phyloP scores from a whole-genome alignment of 2,113 vertebrate genomes.

The Nycticebus coucang region DNA sequence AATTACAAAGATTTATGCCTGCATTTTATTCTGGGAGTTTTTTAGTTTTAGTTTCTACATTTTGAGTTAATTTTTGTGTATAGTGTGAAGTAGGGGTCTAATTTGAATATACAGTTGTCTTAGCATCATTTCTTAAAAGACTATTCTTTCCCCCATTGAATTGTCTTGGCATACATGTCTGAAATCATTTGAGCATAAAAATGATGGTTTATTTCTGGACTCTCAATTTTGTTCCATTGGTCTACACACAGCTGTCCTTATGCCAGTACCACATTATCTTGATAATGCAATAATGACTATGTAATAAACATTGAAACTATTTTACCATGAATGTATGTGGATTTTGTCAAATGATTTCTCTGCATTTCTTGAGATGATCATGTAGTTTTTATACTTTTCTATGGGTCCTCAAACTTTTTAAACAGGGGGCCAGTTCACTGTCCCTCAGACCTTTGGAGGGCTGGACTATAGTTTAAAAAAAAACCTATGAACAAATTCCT shows the following conservation, averaged over 20 bases:
- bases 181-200: constrained; percentile 23
- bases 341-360: background rate
- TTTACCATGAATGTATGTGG: background rate
- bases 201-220: background rate
- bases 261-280: background rate
- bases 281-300: background rate
- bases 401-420: too few species aligned
- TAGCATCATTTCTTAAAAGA: background rate
- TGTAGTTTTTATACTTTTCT: background rate
- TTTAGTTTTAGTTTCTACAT: background rate
- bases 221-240: background rate
- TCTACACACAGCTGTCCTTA: background rate
- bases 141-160: background rate
- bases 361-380: background rate
- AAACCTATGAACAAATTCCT: too few species aligned
- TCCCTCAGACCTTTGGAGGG: too few species aligned
- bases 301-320: background rate
- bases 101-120: background rate
- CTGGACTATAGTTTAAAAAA: too few species aligned
- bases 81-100: background rate
- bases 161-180: background rate
- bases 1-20: background rate
- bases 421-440: too few species aligned
- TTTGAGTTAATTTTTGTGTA: constrained; percentile 29
- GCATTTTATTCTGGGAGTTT: too few species aligned